These are phyloP conservation scores for Alethe castanea DNA, from an alignment of 2,113 vertebrate genomes.

Conservation along the genomic window DNA sequence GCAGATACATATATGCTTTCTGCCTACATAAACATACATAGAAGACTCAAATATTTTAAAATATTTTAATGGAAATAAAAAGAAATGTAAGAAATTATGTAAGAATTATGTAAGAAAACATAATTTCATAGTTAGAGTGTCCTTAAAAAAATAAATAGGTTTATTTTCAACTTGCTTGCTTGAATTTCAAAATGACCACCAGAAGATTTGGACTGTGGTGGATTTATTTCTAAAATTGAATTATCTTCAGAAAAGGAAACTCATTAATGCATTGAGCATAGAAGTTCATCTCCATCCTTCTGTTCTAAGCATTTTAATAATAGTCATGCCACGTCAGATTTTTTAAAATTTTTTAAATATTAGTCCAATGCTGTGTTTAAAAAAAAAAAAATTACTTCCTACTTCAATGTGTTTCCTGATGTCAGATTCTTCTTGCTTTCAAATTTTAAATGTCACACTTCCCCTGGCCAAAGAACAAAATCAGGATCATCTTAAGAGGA, in stretches of 20 bases:
- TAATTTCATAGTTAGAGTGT: background rate
- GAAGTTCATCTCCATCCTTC: background rate
- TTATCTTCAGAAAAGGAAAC: background rate
- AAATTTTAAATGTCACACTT: conserved; percentile 5
- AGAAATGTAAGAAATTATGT: background rate
- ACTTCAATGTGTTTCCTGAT: background rate
- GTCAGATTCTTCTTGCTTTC: background rate
- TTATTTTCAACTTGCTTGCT: background rate
- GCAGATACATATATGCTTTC: background rate
- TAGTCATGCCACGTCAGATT: background rate
- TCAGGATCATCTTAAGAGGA: background rate
- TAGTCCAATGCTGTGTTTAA: background rate
- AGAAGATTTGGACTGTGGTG: background rate
- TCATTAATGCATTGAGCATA: background rate
- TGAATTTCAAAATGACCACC: background rate
- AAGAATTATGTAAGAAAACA: background rate
- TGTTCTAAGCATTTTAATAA: background rate
- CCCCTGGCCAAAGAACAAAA: background rate
- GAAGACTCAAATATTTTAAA: background rate
- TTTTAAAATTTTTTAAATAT: background rate
- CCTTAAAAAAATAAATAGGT: background rate
- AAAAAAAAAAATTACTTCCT: background rate
- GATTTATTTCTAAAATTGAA: background rate
- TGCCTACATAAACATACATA: background rate
- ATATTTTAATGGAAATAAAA: background rate